Conservation (phyloP, 1,140 invertebrate species). For the Neocloeon triangulifer region DNA sequence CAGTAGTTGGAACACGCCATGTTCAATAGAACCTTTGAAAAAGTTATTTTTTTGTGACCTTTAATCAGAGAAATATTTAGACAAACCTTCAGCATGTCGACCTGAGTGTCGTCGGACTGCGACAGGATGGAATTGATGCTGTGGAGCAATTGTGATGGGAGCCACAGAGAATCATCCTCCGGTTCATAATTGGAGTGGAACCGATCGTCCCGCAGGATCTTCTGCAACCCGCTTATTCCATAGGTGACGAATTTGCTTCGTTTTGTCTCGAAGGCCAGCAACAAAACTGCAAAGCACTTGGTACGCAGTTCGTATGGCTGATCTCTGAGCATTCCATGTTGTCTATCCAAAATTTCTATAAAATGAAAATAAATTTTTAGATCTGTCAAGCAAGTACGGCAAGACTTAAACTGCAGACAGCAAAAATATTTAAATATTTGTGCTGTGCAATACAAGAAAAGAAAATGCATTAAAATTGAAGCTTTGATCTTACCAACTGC, state of each 20-base stretch:
- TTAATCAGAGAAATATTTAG: not conserved
- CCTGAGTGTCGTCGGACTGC: constrained; percentile 49
- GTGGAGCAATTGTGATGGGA: constrained; percentile 68
- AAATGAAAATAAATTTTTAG: too few species aligned
- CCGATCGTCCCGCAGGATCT: constrained; percentile 69
- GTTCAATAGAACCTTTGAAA: constrained; percentile 47
- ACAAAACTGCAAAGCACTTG: constrained; percentile 58
- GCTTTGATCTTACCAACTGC: too few species aligned
- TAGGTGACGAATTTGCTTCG: constrained; percentile 57
- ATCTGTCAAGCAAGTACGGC: too few species aligned
- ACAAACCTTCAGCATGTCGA: constrained; percentile 38
- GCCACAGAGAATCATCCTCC: constrained; percentile 75
- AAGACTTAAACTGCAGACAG: too few species aligned
- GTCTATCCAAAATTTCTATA: constrained; percentile 58
- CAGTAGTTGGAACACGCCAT: constrained; percentile 57
- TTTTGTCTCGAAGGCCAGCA: constrained; percentile 68
- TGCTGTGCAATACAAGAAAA: too few species aligned
- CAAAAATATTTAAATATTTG: too few species aligned
- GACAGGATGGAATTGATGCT: constrained; percentile 53
- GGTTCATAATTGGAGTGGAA: constrained; percentile 79
- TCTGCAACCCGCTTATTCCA: constrained; percentile 66
- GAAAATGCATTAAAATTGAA: too few species aligned
- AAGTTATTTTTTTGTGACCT: not conserved
- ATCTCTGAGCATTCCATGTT: constrained; percentile 50
- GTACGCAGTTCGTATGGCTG: constrained; percentile 62